phyloP scores from a whole-genome alignment of 2,888 invertebrate genomes.

The Aleiodes testaceus region DNA sequence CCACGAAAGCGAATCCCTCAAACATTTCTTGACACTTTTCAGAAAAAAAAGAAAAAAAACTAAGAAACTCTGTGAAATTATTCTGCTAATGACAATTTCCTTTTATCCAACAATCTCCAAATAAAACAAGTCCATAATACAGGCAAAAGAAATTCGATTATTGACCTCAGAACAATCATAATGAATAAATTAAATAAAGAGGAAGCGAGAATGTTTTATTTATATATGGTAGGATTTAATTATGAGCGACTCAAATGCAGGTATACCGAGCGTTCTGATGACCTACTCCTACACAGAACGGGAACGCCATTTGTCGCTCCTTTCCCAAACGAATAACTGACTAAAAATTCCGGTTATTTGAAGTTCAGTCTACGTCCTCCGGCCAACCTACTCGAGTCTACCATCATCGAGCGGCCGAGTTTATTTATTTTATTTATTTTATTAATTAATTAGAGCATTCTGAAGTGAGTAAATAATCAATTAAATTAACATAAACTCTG shows the following conservation, averaged over 20 bases:
- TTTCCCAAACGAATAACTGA: constrained; percentile 38
- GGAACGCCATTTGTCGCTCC: constrained; percentile 42
- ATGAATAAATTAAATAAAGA: not conserved
- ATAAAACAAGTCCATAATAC: no score
- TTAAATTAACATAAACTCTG: no score
- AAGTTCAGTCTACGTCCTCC: constrained; percentile 50
- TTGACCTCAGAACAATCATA: not conserved
- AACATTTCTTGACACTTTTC: not conserved
- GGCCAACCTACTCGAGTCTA: constrained; percentile 34
- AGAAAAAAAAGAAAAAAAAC: not conserved
- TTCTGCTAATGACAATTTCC: no score
- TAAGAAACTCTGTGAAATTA: constrained; percentile 15
- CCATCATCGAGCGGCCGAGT: not conserved
- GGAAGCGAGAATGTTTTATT: not conserved
- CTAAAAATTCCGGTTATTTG: constrained; percentile 24
- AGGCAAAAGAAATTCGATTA: not conserved
- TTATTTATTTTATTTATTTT: not conserved
- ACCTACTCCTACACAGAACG: constrained; percentile 67
- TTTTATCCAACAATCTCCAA: no score
- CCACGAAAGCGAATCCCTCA: constrained; percentile 23
- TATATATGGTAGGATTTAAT: constrained; percentile 3
- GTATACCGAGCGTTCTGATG: constrained; percentile 58
- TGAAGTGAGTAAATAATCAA: no score
- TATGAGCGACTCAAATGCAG: constrained; percentile 39
- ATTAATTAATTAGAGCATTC: not conserved